These are phyloP conservation scores for Montipora sp. DNA, from an alignment of 64 coral and sea anemone species.

Conservation along the genomic window DNA sequence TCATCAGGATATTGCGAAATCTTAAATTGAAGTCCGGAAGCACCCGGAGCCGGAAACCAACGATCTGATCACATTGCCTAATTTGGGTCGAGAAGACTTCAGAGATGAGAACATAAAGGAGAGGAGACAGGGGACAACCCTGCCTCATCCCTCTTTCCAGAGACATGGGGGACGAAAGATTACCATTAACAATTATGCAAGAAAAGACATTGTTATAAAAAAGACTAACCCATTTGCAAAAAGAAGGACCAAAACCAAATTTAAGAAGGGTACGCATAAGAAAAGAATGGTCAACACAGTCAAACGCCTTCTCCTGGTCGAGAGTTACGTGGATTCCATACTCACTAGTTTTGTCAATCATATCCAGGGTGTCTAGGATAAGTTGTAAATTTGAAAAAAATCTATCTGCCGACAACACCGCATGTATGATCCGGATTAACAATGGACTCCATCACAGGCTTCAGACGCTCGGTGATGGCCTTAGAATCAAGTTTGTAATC, in stretches of 20 bases:
- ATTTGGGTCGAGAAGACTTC: not conserved
- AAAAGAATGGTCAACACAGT: not conserved
- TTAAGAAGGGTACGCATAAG: not conserved
- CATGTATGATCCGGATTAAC: not conserved
- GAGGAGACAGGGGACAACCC: slow-evolving; percentile 24
- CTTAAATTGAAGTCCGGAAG: not conserved
- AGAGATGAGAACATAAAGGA: slow-evolving; percentile 18
- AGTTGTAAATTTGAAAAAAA: not conserved
- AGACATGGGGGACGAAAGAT: not conserved
- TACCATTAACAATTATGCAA: not conserved
- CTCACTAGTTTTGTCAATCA: not conserved
- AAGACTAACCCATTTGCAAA: not conserved
- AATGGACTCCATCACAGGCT: not conserved
- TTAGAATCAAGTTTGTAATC: not conserved
- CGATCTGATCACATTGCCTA: not conserved
- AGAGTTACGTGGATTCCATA: not conserved
- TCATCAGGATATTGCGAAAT: slow-evolving; percentile 53
- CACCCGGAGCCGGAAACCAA: slow-evolving; percentile 31
- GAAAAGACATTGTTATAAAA: not conserved
- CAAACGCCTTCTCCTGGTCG: not conserved
- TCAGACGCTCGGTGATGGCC: not conserved
- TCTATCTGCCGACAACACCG: not conserved
- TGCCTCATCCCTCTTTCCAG: not conserved
- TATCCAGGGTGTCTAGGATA: not conserved
- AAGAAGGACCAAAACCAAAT: not conserved